Evolutionary conservation across 2,888 invertebrate species (phyloP), one percentile per base, ranked within the genome.

Genomic region (Brenthis ino): DNA sequence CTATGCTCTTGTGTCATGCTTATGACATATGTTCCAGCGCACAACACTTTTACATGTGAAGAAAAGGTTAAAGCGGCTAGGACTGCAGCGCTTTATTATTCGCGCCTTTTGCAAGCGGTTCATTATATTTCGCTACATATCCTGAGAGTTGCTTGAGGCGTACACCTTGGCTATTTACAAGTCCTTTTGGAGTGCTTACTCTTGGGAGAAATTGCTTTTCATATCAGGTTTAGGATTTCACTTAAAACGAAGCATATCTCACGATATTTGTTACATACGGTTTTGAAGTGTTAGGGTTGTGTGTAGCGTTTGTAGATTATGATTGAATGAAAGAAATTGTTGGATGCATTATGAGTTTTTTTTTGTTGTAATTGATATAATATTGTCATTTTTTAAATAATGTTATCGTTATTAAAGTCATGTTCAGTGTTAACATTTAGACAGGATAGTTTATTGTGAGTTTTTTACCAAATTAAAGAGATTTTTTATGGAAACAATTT

Each of bases 91-190:
- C 51, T 43, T 48, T 58, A 58, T 58, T 60, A 66, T 66, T 54
- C 66, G 53, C 58, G 50, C 60, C 53, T 66, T 53, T 58, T 47
- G 43, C 53, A 66, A 66, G 66, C 54, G 58, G 66, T 43, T 33
- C 54, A 24, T 53, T 48, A 66, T 66, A 33, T 60, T 53, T 53
- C 11, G 20, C 53, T 66, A 12, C 57, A 66, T 58, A n/a, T 54
- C 48, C 54, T 54, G 58, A 60, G 60, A 54, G 60, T 43, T 48
- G 60, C 66, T 60, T 47, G 55, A 55, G 66, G 66, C 66, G 53
- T 28, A 66, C 66, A 60, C 60, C 48, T 60, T 54, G 66, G 66
- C 60, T 66, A 60, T 66, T 60, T 66, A 33, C 48, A 55, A 60
- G 33, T 60, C 60, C 60, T 48, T 66, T 54, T 50, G 54, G 54